A percentile compares a stretch with the other conserved stretches of the same genome.
These are phyloP conservation scores for Halictus rubicundus DNA, from an alignment of 1,140 invertebrate species.

Conservation along the genomic window DNA sequence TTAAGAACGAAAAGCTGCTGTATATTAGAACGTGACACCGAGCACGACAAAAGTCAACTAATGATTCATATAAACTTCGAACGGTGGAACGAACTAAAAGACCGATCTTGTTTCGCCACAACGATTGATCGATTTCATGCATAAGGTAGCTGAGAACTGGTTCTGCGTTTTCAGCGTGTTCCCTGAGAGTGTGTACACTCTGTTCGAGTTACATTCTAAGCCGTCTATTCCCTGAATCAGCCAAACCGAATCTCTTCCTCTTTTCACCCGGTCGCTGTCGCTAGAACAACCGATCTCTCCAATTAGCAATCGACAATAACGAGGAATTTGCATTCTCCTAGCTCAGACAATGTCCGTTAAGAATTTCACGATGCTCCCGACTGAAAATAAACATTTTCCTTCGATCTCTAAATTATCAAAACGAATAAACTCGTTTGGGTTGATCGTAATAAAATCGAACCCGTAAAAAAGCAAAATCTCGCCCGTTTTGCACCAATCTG, in stretches of 20 bases:
- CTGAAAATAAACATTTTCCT: no score
- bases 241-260: conserved; percentile 24
- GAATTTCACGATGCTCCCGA: no score
- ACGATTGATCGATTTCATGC: conserved; percentile 49
- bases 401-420: no score
- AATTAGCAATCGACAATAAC: neutral
- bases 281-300: neutral
- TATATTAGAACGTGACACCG: conserved; percentile 36
- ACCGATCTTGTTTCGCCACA: conserved; percentile 38
- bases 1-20: conserved; percentile 17
- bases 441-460: no score
- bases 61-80: conserved; percentile 31
- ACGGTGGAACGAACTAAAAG: conserved; percentile 29
- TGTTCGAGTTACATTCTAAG: conserved; percentile 9
- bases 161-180: conserved; percentile 16
- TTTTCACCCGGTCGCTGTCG: neutral
- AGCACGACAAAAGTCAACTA: conserved; percentile 35
- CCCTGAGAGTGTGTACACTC: neutral
- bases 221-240: conserved; percentile 23
- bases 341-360: neutral
- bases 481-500: no score
- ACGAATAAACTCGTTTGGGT: no score
- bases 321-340: no score
- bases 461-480: no score
- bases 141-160: conserved; percentile 41